Percentiles rank a stretch among this genome's conserved stretches.
phyloP scores from a whole-genome alignment of 1,140 invertebrate genomes.

The Eupeodes corollae region DNA sequence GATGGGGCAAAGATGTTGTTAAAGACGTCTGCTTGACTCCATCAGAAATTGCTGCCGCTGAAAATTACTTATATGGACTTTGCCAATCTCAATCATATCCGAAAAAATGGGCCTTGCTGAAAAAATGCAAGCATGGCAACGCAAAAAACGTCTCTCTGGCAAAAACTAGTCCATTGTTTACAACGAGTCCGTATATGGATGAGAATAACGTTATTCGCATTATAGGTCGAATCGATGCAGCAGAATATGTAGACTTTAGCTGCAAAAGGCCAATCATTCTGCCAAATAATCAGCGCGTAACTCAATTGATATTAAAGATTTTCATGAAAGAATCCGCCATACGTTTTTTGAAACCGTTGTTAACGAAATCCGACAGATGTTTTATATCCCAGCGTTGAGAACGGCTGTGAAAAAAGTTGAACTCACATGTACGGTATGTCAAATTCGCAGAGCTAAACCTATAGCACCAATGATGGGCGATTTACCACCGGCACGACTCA shows the following conservation, averaged over 20 bases:
- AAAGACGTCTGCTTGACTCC: no score
- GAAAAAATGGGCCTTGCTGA: no score
- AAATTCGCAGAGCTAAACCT: constrained; percentile 2
- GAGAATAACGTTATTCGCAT: neutral
- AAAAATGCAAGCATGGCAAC: no score
- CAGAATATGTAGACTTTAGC: neutral
- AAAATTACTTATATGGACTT: no score
- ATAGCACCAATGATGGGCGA: neutral
- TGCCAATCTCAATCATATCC: no score
- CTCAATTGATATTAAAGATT: constrained; percentile 22
- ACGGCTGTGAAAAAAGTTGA: neutral
- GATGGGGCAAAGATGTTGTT: no score
- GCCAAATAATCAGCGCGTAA: constrained; percentile 21
- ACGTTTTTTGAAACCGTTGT: neutral
- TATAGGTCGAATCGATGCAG: neutral
- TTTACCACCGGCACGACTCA: neutral
- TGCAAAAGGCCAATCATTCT: no score
- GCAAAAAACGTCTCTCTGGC: no score
- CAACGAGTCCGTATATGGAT: neutral
- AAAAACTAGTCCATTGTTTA: no score
- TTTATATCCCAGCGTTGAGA: neutral
- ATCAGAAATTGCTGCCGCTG: no score
- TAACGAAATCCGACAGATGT: constrained; percentile 2
- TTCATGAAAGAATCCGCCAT: constrained; percentile 9
- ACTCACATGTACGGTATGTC: neutral